Evolutionary conservation across 2,797 vertebrate species (phyloP), one percentile per base, ranked within the genome.

Genomic region (Eupleurogrammus muticus): DNA sequence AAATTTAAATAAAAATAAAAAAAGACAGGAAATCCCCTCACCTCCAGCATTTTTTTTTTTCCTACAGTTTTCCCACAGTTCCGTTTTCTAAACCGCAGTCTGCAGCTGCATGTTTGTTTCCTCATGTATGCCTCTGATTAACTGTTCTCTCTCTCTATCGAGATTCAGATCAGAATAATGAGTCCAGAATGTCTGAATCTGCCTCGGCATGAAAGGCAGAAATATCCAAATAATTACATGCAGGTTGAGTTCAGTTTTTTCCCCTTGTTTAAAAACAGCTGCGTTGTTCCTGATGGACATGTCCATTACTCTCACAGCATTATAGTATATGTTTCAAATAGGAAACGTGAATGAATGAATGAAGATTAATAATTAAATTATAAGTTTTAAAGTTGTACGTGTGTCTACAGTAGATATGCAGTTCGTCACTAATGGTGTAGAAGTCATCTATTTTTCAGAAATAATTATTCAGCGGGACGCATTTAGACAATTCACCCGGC

Each of bases 401-500:
- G 32, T 57, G 48, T 65, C 38, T 28, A 19, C 44, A 47, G 16
- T 2, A 46, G 60, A 66, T 53, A 42, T 4, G 17, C 20, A 40
- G 19, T 46, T 60, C 14, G 10, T 51, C 47, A 24, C n/a, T 40
- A 60, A 60, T 38, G 58, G 21, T 53, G 44, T 55, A 32, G 19
- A 79, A 73, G 38, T 42, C 38, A 42, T 5, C 38, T 2, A n/a
- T n/a, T 44, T 44, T 17, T 44, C 40, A 44, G 24, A 56, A 60
- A 60, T 55, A n/a, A 56, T 77, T 1, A 72, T 71, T 74, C 49
- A 19, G 23, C 4, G 32, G 52, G 53, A 48, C 12, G 4, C 66
- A 68, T 65, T 35, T 63, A 42, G 36, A 52, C 28, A 88, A 87
- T 86, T 81, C 70, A 77, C 60, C 77, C 63, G 56, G 54, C 63